Conservation (phyloP, 2,888 invertebrate species). For the Diaprepes abbreviatus region DNA sequence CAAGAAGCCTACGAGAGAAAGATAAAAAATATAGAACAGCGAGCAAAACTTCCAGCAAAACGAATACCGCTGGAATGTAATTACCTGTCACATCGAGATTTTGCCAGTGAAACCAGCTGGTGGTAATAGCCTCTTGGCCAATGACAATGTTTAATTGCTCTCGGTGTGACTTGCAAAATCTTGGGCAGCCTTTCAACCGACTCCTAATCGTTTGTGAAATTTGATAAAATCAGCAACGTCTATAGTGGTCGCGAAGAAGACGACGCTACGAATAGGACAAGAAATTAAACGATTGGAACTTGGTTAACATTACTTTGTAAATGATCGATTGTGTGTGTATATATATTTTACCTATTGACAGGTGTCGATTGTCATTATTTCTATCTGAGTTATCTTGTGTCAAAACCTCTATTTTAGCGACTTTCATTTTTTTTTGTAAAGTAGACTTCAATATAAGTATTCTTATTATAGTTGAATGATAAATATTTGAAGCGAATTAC, state of each 20-base stretch:
- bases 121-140: slow-evolving; percentile 6
- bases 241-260: not conserved
- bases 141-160: slow-evolving; percentile 8
- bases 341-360: too few species aligned
- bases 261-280: not conserved
- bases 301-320: not conserved
- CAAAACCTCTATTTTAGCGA: too few species aligned
- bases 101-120: slow-evolving; percentile 5
- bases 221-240: not conserved
- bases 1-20: not conserved
- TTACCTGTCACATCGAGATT: slow-evolving; percentile 4
- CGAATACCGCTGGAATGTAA: not conserved
- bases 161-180: not conserved
- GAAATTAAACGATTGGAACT: not conserved
- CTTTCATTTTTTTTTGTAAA: too few species aligned
- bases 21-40: not conserved
- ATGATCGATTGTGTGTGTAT: not conserved
- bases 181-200: not conserved
- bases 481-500: too few species aligned
- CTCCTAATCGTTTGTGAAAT: slow-evolving; percentile 2
- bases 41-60: not conserved
- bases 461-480: too few species aligned
- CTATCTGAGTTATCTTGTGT: too few species aligned
- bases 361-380: too few species aligned
- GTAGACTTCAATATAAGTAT: too few species aligned